These are phyloP conservation scores for Pseudocheirus occidentalis DNA, from an alignment of 2,797 vertebrate genomes.

Conservation along the genomic window DNA sequence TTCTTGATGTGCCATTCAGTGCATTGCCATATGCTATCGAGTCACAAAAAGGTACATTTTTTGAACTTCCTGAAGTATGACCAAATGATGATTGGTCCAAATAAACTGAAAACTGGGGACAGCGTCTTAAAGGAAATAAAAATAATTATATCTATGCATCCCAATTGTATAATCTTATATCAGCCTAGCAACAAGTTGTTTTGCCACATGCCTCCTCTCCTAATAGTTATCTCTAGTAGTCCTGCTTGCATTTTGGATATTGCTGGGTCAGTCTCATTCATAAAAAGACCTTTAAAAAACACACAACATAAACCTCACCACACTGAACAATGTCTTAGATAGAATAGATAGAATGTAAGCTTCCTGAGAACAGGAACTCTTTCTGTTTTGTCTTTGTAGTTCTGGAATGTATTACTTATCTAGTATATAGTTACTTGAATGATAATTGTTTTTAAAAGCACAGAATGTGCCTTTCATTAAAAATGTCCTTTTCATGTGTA, in stretches of 20 bases:
- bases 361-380: background rate
- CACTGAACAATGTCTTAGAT: background rate
- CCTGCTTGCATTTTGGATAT: background rate
- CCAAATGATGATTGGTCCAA: background rate
- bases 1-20: background rate
- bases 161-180: background rate
- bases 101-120: background rate
- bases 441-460: background rate
- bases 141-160: rapidly evolving
- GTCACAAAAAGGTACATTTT: background rate
- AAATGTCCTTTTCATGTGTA: background rate
- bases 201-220: conserved; percentile 7
- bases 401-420: background rate
- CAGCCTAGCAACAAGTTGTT: background rate
- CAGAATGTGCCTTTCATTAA: background rate
- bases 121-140: background rate
- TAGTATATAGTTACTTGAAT: background rate
- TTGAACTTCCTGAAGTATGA: background rate
- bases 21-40: rapidly evolving
- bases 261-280: conserved; percentile 1
- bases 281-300: background rate
- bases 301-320: background rate
- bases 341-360: background rate
- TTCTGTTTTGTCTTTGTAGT: background rate
- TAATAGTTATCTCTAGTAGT: background rate